A percentile compares a stretch with the other conserved stretches of the same genome.
Conservation (phyloP, 1,140 invertebrate species). For the Neotoxoptera formosana region DNA sequence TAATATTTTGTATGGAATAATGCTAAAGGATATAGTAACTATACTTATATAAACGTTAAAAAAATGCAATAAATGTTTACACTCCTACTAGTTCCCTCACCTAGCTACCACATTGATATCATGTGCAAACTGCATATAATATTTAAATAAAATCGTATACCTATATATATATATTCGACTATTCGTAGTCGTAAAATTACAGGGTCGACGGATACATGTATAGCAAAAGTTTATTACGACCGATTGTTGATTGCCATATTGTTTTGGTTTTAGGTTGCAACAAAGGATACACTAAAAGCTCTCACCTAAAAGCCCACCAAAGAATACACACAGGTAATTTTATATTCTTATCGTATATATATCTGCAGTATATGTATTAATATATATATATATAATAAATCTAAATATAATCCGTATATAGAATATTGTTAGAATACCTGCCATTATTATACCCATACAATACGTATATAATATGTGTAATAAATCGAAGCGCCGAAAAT, state of each 20-base stretch:
- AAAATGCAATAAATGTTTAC: not conserved
- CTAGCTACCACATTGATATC: not conserved
- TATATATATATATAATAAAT: not conserved
- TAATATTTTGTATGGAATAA: not conserved
- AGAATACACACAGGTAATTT: constrained; percentile 94
- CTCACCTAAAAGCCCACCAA: constrained; percentile 97
- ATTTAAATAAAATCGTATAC: too few relatives aligned
- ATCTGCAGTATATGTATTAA: not conserved
- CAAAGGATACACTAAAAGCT: constrained; percentile 99
- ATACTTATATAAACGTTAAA: not conserved
- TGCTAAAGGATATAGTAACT: not conserved
- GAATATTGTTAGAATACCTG: not conserved
- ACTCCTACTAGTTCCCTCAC: not conserved
- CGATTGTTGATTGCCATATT: not conserved
- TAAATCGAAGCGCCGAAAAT: constrained; percentile 17
- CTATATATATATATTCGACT: too few relatives aligned
- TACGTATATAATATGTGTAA: not conserved
- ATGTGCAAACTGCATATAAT: too few relatives aligned
- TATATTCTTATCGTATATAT: not conserved
- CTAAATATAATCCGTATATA: not conserved
- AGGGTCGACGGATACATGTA: not conserved
- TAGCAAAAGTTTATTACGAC: not conserved
- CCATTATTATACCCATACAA: not conserved
- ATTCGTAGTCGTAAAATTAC: not conserved
- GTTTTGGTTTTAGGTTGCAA: constrained; percentile 79